Base-by-base conservation (phyloP, 2,113 vertebrate species). In the Taxidea taxus region DNA sequence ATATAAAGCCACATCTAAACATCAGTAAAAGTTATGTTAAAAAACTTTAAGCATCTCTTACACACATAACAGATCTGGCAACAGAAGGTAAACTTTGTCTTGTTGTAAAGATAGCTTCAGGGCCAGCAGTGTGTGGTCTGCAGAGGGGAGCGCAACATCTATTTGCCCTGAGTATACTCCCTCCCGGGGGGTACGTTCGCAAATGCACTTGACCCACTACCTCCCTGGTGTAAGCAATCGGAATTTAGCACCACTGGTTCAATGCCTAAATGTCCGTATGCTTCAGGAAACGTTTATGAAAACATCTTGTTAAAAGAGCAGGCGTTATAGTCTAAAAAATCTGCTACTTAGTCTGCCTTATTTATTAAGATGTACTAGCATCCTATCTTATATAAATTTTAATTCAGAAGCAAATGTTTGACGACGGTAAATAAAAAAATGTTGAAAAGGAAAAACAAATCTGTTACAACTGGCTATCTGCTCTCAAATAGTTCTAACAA, bases 321-420 rank as follows among this genome's bases (percentile, higher is more conserved):
- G 54, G 64, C 56, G 12, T n/a, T 37, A 23, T 3, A 34, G 7
- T 64, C 42, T 42, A 70, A 49, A 66, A 78, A 91, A 58, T 66
- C 58, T 44, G 81, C 44, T 7, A 47, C 23, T 37, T 29, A 54
- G 77, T 44, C 34, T 44, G 20, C 11, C 70, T 90, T 14, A 47
- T 34, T 82, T 54, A 23, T 54, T 29, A 68, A 74, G 42, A 62
- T 29, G 7, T 9, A 42, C 1, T 81, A 15, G 29, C 29, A 87
- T 42, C 16, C 14, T 54, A 37, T 23, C 44, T 39, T 37, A 44
- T 0, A 49, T 3, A 47, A 62, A 31, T 68, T 91, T 83, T 80
- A 68, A 20, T 25, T 66, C 31, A 88, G n/a, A 93, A 93, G 37
- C 54, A 86, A 96, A 72, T 81, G 20, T 68, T 66, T 85, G 51